Evolutionary conservation across 2,797 vertebrate species (phyloP), one percentile per base, ranked within the genome.

Genomic region (Phrynocephalus forsythii): DNA sequence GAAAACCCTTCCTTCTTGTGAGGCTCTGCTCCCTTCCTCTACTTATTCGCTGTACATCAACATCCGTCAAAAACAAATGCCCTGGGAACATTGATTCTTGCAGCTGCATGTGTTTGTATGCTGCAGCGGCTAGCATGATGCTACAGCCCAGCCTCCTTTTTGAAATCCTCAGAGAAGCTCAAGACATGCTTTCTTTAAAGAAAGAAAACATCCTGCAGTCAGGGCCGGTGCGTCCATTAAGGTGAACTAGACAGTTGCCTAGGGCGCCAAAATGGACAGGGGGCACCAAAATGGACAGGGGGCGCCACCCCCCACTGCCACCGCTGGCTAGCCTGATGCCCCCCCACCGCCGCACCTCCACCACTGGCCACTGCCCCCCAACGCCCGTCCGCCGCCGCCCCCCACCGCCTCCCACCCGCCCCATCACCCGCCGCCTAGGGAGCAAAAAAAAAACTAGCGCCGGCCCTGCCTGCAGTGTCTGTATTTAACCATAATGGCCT

Each of bases 91-190:
- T 26, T 78, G 68, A 63, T 86, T 82, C 79, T 72, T 77, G 48
- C 79, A 82, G 71, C 83, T 89, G 60, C 71, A 75, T 85, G 67
- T 24, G 79, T 48, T 86, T 69, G 56, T 81, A 75, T 44, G 56
- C 56, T 85, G 56, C 44, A 60, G 60, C 71, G 33, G 73, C 16
- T 30, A 68, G 20, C 13, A 50, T 78, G 56, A 66, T 67, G 67
- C 60, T 85, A 38, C 56, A 75, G 79, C 71, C 22, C 22, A 86
- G 80, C 79, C 33, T 86, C n/a, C 60, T 5, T 26, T 10, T 26
- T 82, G 72, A 71, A 83, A 30, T 30, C 52, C 26, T 69, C 52
- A 44, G 52, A 86, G 80, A 83, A 77, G 60, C 18, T 76, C 84
- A 86, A 52, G 13, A 52, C 79, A 79, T 38, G 38, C 38, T 10